phyloP scores from a whole-genome alignment of 2,113 vertebrate genomes.

The Eudyptes chrysolophus region DNA sequence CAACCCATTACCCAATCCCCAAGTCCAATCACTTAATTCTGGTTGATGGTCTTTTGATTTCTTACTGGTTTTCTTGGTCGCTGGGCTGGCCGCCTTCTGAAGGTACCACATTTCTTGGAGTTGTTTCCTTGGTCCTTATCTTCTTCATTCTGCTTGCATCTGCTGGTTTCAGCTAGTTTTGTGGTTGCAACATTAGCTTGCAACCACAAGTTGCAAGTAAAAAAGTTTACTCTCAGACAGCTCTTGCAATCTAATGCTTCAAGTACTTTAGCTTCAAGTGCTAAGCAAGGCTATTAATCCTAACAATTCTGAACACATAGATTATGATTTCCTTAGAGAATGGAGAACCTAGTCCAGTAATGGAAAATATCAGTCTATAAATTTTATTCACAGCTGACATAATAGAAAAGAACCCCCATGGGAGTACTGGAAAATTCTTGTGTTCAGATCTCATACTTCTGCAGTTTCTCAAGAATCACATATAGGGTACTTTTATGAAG shows the following conservation, averaged over 20 bases:
- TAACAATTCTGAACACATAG: background rate
- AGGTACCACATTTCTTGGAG: background rate
- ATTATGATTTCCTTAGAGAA: background rate
- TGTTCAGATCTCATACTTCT: background rate
- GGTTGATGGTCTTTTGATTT: background rate
- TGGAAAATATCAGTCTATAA: background rate
- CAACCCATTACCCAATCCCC: background rate
- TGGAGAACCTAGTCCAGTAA: background rate
- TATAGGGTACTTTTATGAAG: background rate
- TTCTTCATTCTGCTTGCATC: background rate
- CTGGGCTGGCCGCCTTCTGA: background rate
- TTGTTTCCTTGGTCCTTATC: background rate
- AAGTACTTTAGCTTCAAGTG: background rate
- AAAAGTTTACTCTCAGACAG: background rate
- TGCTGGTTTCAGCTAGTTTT: background rate
- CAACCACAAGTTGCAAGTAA: too few relatives aligned
- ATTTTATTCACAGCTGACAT: background rate
- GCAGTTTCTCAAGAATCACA: background rate
- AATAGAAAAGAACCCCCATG: background rate
- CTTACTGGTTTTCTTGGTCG: background rate
- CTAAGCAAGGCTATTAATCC: background rate
- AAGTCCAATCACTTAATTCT: background rate
- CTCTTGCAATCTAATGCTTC: background rate
- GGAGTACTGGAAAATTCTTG: background rate
- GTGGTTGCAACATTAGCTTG: background rate